Percentiles rank a stretch among this genome's conserved stretches.
These are phyloP conservation scores for Crocallis elinguaria DNA, from an alignment of 2,888 invertebrate genomes.

Conservation along the genomic window DNA sequence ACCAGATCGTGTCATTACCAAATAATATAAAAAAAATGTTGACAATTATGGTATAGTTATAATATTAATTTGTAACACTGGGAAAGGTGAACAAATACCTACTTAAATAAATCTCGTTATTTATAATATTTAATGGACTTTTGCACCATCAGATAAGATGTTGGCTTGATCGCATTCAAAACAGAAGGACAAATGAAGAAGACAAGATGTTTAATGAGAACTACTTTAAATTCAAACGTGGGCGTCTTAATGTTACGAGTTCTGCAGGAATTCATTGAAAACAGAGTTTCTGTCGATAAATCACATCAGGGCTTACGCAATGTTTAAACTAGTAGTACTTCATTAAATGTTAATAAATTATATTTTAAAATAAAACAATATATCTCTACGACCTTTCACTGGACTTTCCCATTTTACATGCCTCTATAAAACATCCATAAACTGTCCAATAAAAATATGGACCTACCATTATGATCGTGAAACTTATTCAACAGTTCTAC, in stretches of 20 bases:
- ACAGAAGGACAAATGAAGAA: conserved; percentile 14
- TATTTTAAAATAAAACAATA: conserved; percentile 55
- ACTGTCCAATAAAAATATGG: conserved; percentile 56
- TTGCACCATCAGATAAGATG: conserved; percentile 12
- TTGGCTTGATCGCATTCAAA: conserved; percentile 1
- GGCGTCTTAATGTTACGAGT: conserved; percentile 30
- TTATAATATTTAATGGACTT: neutral
- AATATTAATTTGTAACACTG: too few relatives aligned
- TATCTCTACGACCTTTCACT: conserved; percentile 62
- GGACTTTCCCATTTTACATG: conserved; percentile 68
- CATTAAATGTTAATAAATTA: conserved; percentile 51
- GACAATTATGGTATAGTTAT: too few relatives aligned
- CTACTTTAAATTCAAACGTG: conserved; percentile 22
- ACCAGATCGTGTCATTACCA: too few relatives aligned
- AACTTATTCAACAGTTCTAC: conserved; percentile 32
- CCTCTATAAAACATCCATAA: conserved; percentile 60
- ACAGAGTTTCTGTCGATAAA: conserved; percentile 35
- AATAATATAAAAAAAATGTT: too few relatives aligned
- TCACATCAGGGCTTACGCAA: conserved; percentile 31
- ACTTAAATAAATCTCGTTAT: too few relatives aligned
- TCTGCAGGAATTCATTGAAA: conserved; percentile 23
- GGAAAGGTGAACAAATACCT: too few relatives aligned
- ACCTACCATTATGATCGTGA: conserved; percentile 35
- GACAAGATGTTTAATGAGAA: conserved; percentile 12
- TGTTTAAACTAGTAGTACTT: conserved; percentile 39